phyloP scores from a whole-genome alignment of 37 sponge, comb jelly and placozoan species.

The Lycopodina hypogea region DNA sequence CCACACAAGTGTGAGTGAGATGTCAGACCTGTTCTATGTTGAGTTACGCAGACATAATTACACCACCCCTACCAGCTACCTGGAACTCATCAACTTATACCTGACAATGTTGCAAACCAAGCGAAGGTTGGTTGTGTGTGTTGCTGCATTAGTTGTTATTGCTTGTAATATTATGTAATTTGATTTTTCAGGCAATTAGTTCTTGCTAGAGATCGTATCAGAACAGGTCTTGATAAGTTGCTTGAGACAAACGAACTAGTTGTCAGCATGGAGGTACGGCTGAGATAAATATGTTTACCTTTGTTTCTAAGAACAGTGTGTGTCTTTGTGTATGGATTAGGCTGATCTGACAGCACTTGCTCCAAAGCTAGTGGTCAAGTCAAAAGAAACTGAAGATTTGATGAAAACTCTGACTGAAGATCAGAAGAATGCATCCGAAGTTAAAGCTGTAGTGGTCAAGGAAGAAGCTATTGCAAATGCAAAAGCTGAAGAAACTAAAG shows the following conservation, averaged over 20 bases:
- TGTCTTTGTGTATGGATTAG: constrained; percentile 15
- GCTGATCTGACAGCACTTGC: constrained; percentile 91
- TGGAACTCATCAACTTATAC: constrained; percentile 97
- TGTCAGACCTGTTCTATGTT: constrained; percentile 91
- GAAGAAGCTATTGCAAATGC: constrained; percentile 92
- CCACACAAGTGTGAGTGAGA: constrained; percentile 87
- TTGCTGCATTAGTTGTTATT: neutral
- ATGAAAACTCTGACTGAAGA: constrained; percentile 89
- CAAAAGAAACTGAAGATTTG: constrained; percentile 79
- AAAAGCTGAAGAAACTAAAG: constrained; percentile 94
- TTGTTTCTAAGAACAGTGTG: neutral
- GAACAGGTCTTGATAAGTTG: constrained; percentile 94
- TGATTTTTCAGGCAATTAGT: constrained; percentile 70
- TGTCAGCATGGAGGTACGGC: constrained; percentile 79
- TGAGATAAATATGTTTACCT: neutral
- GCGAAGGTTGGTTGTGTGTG: constrained; percentile 44
- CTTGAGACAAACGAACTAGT: constrained; percentile 96
- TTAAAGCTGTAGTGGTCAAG: constrained; percentile 82
- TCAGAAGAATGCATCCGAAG: constrained; percentile 89
- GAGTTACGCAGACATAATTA: constrained; percentile 93
- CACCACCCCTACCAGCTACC: constrained; percentile 98
- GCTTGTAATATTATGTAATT: neutral
- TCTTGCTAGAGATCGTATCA: constrained; percentile 79
- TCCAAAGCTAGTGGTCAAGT: constrained; percentile 88
- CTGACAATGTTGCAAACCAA: constrained; percentile 94